These are phyloP conservation scores for Anastrepha ludens DNA, from an alignment of 1,140 invertebrate genomes.

Conservation along the genomic window DNA sequence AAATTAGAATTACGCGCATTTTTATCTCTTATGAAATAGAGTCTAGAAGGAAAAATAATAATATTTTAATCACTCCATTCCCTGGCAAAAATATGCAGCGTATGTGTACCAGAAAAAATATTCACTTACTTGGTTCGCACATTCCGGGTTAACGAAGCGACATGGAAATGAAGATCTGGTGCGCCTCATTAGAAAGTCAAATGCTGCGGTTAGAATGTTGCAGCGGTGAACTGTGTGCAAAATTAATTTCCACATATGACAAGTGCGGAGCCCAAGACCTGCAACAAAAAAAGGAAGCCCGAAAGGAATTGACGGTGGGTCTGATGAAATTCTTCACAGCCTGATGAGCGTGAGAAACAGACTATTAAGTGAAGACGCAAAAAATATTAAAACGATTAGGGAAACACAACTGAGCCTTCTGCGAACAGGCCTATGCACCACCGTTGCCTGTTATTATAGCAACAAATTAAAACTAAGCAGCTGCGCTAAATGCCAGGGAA, in stretches of 20 bases:
- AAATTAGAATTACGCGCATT: conserved; percentile 2
- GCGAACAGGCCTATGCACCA: neutral
- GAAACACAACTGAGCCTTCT: neutral
- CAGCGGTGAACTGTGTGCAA: neutral
- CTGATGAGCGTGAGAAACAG: neutral
- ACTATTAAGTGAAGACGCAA: neutral
- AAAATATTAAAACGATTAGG: neutral
- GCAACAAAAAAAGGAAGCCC: neutral
- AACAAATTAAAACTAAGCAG: conserved; percentile 11
- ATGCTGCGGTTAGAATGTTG: conserved; percentile 19
- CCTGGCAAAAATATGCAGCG: neutral
- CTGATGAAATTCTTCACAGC: too few species aligned
- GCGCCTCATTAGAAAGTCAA: conserved; percentile 36
- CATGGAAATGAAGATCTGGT: conserved; percentile 17
- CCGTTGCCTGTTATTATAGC: neutral
- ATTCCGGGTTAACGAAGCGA: neutral
- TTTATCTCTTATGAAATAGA: neutral
- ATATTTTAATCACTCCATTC: neutral
- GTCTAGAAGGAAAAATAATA: neutral
- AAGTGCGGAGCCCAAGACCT: neutral
- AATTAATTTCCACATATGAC: conserved; percentile 25
- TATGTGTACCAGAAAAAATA: neutral
- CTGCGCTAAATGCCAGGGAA: neutral
- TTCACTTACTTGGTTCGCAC: neutral
- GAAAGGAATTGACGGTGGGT: too few species aligned